Base-by-base conservation (phyloP, 1,140 invertebrate species). In the Whitmania pigra region DNA sequence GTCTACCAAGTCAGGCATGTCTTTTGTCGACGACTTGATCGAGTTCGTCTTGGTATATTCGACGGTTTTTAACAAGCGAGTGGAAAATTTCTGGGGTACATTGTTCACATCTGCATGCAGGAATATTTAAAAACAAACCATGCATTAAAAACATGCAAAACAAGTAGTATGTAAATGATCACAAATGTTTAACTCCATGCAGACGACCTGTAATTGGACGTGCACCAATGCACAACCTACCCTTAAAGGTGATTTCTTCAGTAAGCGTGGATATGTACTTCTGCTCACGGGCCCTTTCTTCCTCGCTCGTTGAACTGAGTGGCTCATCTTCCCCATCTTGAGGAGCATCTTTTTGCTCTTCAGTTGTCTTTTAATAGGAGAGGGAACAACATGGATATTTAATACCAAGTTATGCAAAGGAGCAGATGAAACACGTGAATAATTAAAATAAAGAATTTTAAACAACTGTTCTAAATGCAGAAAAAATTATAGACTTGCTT, bases 241-340 rank as follows among this genome's bases (percentile, higher is more conserved):
- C 69, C 53, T 36, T 70, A 22, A 53, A 49, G 6, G 69, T 70
- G 53, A 70, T 49, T 49, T 70, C 69, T 25, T 70, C 69, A 22
- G 69, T 70, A 25, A 70, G 31, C 4, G 69, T 70, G 36, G 69
- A 70, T 49, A 49, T 70, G 31, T 49, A 53, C 53, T 70, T 70
- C 53, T 70, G 31, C 29, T 70, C 69, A 2, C 69, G 18, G 20
- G 57, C 57, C 43, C 53, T 70, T 13, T 53, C 49, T 17, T 70
- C 69, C n/a, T 70, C 69, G 36, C 22, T n/a, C 18, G n/a, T 22
- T n/a, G 20, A 57, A 29, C 36, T 68, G 15, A 13, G 25, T 68
- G 22, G 22, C 22, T 68, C 67, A 29, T 43, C 36, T 68, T 63
- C 57, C 22, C 11, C 29, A 5, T 31, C 57, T 49, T 11, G 43